Evolutionary conservation across 2,113 vertebrate genomes (phyloP), one percentile per base, ranked within the genome.

Genomic region (Mugil cephalus): DNA sequence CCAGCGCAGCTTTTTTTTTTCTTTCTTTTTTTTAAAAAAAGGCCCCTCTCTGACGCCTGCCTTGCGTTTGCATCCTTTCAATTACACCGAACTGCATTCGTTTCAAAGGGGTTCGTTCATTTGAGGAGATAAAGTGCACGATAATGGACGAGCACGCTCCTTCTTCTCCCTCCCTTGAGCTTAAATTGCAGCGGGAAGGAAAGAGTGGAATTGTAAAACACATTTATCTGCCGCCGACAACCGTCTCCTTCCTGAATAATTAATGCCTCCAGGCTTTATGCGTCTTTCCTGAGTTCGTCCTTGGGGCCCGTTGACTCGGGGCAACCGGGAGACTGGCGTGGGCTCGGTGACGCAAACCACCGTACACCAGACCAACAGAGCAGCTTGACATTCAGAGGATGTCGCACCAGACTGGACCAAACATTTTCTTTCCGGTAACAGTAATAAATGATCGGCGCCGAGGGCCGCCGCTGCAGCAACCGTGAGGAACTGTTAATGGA

Each of bases 231-330:
- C 51, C 69, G 53, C 78, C 52, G 80, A 89, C 84, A 72, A 77
- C 54, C 40, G 61, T 79, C 70, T 60, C 59, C 67, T 47, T 63
- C 67, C 69, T 89, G 85, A 92, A 94, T 94, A 91, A 92, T 93
- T 83, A 87, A 91, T 86, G 84, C 84, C 24, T 48, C 30, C 50
- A 11, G 79, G 74, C 67, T 73, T 68, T 77, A 62, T 81, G 72
- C 8, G 60, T 75, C 79, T 81, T 61, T 66, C 19, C 11, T 30
- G 24, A 62, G 51, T 82, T 62, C 19, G 82, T 87, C 79, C 87
- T 92, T 79, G 70, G 46, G 77, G 70, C 63, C 50, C 19, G 80
- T 75, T 73, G 73, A 73, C 66, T 80, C 17, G 4, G 60, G 69
- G 24, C 58, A 68, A 39, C 1, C 1, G 19, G 30, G 60, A 50